Percentiles rank a stretch among this genome's conserved stretches.
Conservation (phyloP, 2,888 invertebrate genomes). For the Clitarchus hookeri region DNA sequence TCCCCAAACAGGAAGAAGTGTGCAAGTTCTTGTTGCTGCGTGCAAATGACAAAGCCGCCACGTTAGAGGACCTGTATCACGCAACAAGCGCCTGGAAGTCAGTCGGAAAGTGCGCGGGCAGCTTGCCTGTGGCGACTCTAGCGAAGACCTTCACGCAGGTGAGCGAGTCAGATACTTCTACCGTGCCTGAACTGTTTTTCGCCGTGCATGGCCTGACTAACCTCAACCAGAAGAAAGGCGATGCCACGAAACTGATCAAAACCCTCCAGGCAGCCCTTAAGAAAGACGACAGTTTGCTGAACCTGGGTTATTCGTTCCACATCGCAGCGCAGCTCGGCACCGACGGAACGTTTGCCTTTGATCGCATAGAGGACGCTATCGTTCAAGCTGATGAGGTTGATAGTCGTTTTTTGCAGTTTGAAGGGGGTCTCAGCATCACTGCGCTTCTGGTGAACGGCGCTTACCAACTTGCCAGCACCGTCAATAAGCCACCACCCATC, state of each 20-base stretch:
- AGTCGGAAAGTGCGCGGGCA: constrained; percentile 61
- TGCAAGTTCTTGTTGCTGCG: constrained; percentile 57
- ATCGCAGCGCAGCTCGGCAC: constrained; percentile 76
- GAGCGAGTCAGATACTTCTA: constrained; percentile 68
- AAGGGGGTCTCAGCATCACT: constrained; percentile 85
- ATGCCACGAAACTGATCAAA: constrained; percentile 71
- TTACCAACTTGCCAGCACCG: constrained; percentile 64
- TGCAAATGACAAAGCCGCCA: constrained; percentile 51
- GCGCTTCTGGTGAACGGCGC: constrained; percentile 66
- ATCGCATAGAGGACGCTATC: constrained; percentile 88
- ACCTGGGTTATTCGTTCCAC: constrained; percentile 82
- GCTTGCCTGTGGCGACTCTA: constrained; percentile 58
- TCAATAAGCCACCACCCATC: constrained; percentile 70
- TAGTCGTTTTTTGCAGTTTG: constrained; percentile 85
- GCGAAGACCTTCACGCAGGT: constrained; percentile 58
- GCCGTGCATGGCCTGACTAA: constrained; percentile 71
- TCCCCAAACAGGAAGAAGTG: constrained; percentile 60
- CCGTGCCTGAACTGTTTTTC: constrained; percentile 73
- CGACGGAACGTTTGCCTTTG: constrained; percentile 68
- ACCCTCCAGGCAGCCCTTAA: constrained; percentile 76
- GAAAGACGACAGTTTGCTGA: constrained; percentile 78
- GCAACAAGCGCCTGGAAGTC: constrained; percentile 66
- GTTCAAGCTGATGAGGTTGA: constrained; percentile 96
- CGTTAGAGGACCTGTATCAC: constrained; percentile 63
- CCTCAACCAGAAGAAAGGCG: constrained; percentile 65